These are phyloP conservation scores for Drosophila biarmipes DNA, from an alignment of 1,140 invertebrate genomes.

Conservation along the genomic window DNA sequence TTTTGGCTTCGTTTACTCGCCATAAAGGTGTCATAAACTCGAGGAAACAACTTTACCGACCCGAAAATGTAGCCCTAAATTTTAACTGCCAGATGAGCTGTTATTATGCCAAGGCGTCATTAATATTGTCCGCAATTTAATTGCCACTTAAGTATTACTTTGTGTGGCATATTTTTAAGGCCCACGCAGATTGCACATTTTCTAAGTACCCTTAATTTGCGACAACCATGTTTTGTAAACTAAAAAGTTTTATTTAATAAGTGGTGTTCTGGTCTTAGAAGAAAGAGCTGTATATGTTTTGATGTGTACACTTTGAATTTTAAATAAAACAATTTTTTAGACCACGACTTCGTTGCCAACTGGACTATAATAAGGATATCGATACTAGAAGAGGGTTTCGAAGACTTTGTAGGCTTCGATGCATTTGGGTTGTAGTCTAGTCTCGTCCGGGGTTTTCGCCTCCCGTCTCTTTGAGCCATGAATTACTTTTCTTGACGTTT, in stretches of 20 bases:
- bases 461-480: conserved; percentile 58
- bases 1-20: conserved; percentile 11
- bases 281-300: no score
- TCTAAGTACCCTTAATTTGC: no score
- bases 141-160: not conserved
- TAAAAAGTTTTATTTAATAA: no score
- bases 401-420: conserved; percentile 5
- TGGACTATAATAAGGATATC: not conserved
- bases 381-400: not conserved
- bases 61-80: not conserved
- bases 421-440: conserved; percentile 36
- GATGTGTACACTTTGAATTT: no score
- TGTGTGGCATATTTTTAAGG: not conserved
- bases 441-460: conserved; percentile 38
- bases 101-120: not conserved
- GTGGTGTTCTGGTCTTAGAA: no score
- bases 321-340: no score
- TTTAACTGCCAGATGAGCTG: not conserved
- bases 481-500: conserved; percentile 80
- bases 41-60: not conserved
- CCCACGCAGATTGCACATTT: not conserved
- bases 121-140: not conserved
- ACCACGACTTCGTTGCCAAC: no score
- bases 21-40: conserved; percentile 5
- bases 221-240: no score